Evolutionary conservation across 2,113 vertebrate genomes (phyloP), one percentile per base, ranked within the genome.

Genomic region (Carollia perspicillata): DNA sequence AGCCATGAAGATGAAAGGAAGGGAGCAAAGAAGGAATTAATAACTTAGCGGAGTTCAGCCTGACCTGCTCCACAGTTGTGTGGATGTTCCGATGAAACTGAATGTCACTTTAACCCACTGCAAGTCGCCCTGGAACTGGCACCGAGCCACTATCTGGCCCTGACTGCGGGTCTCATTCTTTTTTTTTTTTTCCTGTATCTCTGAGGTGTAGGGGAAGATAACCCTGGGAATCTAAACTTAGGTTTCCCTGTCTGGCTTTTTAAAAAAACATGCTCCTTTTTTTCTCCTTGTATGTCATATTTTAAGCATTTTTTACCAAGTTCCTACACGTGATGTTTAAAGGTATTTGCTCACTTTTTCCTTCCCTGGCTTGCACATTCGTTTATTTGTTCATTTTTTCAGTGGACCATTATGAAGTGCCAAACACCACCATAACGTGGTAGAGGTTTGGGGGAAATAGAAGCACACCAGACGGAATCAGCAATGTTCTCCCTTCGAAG

Each of bases 1-100:
- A 95, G 51, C 55, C 33, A 75, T 1, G 28, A 94, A 96, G 93
- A 98, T 92, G 81, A 97, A 97, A 97, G 74, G 44, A 23, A 95
- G 51, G 93, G 44, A 77, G 60, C 49, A 89, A 78, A 96, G 44
- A 83, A 37, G 96, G 93, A 95, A 97, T 71, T 85, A 84, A 95
- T 58, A 0, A 2, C 44, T 60, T 42, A 2, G 58, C 81, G 65
- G 93, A 96, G 96, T 92, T 90, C 47, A 60, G 35, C 78, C 49
- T 90, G 94, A 97, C 97, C 96, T 80, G 89, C 85, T 71, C 69
- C 89, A 4, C 0, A 8, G 66, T 94, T 84, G 23, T 83, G 69
- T 17, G 75, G 85, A 96, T 35, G 68, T 95, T 47, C 89, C 10
- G 37, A 91, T 42, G 95, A 90, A 89, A 95, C 66, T 17, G 22